Conservation (phyloP, 2,113 vertebrate species). For the Scalopus aquaticus region DNA sequence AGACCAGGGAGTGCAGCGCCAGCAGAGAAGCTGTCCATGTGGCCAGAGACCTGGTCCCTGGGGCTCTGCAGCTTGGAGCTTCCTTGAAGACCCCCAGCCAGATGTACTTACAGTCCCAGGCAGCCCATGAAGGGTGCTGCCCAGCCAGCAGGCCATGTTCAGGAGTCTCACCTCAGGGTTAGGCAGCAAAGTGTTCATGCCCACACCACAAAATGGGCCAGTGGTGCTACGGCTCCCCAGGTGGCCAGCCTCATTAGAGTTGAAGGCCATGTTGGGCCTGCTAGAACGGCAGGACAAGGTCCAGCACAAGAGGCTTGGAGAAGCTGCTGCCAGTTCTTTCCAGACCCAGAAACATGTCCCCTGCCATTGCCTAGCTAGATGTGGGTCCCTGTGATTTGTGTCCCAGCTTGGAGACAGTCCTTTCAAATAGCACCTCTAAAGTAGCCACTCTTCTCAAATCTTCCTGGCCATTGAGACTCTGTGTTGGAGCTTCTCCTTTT, state of each 20-base stretch:
- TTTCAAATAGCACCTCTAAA: slow-evolving; percentile 7
- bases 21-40: slow-evolving; percentile 51
- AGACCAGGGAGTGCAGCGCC: background rate
- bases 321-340: slow-evolving; percentile 48
- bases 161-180: slow-evolving; percentile 28
- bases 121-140: slow-evolving; percentile 39
- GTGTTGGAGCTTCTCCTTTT: background rate
- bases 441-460: background rate
- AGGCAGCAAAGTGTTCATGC: slow-evolving; percentile 24
- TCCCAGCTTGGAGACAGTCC: slow-evolving; percentile 5
- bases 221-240: slow-evolving; percentile 53
- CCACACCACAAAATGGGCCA: background rate
- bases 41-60: slow-evolving; percentile 18
- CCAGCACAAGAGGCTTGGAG: slow-evolving; percentile 20
- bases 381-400: background rate
- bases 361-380: background rate
- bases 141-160: background rate
- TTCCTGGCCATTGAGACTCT: background rate
- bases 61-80: slow-evolving; percentile 43
- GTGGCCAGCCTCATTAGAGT: slow-evolving; percentile 50
- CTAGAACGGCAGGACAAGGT: background rate
- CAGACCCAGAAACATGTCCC: slow-evolving; percentile 12
- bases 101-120: slow-evolving; percentile 28
- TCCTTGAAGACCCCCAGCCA: slow-evolving; percentile 15
- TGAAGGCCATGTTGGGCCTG: background rate